Conservation (phyloP, 2,888 invertebrate species). For the Hypomecis atomaria region DNA sequence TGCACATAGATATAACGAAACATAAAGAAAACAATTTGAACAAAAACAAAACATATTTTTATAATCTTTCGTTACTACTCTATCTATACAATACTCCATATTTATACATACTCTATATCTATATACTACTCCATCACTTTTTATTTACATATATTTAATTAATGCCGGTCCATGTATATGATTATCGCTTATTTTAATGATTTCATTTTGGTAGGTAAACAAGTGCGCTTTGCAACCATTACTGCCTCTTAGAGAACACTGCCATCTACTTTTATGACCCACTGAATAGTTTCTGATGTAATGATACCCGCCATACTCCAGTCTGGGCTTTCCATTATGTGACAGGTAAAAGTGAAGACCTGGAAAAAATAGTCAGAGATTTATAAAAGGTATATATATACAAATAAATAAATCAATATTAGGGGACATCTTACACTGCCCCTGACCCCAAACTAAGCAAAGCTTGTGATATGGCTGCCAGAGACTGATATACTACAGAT, state of each 20-base stretch:
- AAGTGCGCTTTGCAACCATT: conserved; percentile 31
- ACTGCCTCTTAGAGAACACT: conserved; percentile 32
- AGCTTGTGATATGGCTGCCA: no score
- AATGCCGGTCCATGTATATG: conserved; percentile 34
- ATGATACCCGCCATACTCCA: conserved; percentile 11
- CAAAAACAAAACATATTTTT: no score
- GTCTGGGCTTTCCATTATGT: neutral
- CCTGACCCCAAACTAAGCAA: no score
- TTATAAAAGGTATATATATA: no score
- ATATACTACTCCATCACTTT: neutral
- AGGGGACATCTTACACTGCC: no score
- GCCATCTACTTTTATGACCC: conserved; percentile 29
- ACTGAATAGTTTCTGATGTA: conserved; percentile 18
- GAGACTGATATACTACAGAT: no score
- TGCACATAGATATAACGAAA: no score
- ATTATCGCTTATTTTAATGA: conserved; percentile 15
- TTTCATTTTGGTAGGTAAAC: neutral
- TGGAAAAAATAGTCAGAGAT: neutral
- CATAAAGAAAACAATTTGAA: no score
- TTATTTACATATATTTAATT: neutral
- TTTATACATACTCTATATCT: no score
- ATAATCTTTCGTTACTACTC: no score
- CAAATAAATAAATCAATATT: no score
- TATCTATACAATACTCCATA: no score
- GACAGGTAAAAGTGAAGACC: neutral